These are phyloP conservation scores for Prunella strophiata DNA, from an alignment of 2,797 vertebrate genomes.

Conservation along the genomic window DNA sequence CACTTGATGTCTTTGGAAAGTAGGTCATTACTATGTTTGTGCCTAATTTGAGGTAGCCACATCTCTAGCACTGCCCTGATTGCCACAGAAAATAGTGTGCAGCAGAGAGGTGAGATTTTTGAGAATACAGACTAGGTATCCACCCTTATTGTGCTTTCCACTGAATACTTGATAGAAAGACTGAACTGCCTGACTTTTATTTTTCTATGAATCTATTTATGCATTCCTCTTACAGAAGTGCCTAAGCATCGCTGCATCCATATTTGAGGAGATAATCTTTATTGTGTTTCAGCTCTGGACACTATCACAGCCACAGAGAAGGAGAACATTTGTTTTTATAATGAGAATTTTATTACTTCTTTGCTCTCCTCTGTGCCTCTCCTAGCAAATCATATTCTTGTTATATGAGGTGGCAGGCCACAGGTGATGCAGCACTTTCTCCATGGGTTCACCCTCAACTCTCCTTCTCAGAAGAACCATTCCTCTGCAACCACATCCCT, in stretches of 20 bases:
- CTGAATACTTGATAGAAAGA: background rate
- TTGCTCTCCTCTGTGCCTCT: background rate
- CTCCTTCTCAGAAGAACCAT: background rate
- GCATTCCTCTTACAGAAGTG: background rate
- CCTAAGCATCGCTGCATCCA: background rate
- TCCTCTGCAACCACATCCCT: background rate
- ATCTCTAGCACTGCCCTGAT: background rate
- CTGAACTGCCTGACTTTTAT: background rate
- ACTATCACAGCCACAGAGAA: background rate
- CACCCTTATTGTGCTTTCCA: background rate
- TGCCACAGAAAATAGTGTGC: background rate
- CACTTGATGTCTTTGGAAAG: constrained; percentile 13
- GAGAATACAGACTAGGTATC: background rate
- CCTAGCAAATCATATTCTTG: background rate
- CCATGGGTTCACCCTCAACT: background rate
- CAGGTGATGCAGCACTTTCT: background rate
- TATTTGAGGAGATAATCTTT: background rate
- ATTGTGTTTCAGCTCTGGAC: background rate
- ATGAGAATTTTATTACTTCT: background rate
- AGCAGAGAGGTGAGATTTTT: background rate
- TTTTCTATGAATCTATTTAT: background rate
- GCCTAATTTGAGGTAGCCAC: background rate
- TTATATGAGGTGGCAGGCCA: background rate
- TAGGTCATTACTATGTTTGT: constrained; percentile 27
- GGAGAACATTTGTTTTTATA: background rate